Evolutionary conservation across 1,140 invertebrate species (phyloP), one percentile per base, ranked within the genome.

Genomic region (Drosophila melanogaster): DNA sequence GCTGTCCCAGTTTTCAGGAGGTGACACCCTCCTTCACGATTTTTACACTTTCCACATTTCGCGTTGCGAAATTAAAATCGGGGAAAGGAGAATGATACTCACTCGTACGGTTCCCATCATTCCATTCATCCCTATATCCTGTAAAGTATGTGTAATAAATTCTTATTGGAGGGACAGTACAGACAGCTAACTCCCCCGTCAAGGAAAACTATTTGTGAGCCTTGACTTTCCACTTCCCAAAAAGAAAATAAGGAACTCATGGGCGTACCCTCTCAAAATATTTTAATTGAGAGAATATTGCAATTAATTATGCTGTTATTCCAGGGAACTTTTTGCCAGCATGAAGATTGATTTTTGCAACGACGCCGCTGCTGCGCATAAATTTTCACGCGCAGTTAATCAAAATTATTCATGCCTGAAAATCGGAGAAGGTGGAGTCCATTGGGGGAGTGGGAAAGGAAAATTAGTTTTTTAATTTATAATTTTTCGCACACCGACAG

Each of bases 321-420:
- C 14, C 11, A 30, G 19, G n/a, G 38, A 50, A 58, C 41, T 41
- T 56, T 55, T 49, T 46, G 55, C 59, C 55, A 14, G 19, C 41
- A 46, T 83, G 85, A 90, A 72, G 85, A 89, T 90, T 75, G 79
- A 89, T 89, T 89, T 86, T 72, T 53, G 12, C 33, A 26, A 33
- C 56, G 17, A 7, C 15, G 12, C 30, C 53, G 46, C 41, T 47
- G 22, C 37, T 24, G 19, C 53, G 59, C 57, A 14, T 59, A 77
- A 55, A 64, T 73, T 64, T 64, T 41, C 43, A 57, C 49, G 59
- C 79, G 61, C 58, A 41, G 81, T 72, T 80, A 85, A 85, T 69
- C 77, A 80, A 86, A 75, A 89, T 83, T 89, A 64, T 66, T 64
- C 61, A 73, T 58, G 62, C 44, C 51, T 70, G 67, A 70, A 69